phyloP scores from a whole-genome alignment of 35 echinoderm and acorn worm species.

The Apostichopus parvimensis region DNA sequence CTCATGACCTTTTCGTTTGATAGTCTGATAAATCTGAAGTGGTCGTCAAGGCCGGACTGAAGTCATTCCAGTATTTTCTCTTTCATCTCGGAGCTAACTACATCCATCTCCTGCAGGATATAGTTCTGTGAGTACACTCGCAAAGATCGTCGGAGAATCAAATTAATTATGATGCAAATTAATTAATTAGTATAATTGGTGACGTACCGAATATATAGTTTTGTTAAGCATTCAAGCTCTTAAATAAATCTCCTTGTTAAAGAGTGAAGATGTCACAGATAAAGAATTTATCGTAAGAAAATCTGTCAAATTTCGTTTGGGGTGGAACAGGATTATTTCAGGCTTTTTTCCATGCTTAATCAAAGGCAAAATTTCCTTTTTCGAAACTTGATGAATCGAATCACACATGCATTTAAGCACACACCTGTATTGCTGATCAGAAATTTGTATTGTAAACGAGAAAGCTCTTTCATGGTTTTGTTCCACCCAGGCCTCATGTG shows the following conservation, averaged over 20 bases:
- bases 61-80: conserved; percentile 14
- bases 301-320: too few relatives aligned
- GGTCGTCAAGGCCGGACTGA: background rate
- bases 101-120: conserved; percentile 13
- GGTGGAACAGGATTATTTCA: background rate
- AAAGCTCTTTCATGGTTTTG: background rate
- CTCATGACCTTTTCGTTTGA: background rate
- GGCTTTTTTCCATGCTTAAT: too few relatives aligned
- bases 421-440: too few relatives aligned
- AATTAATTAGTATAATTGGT: background rate
- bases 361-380: too few relatives aligned
- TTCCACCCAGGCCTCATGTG: background rate
- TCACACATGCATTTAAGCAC: too few relatives aligned
- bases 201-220: conserved; percentile 12
- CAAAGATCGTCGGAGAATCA: background rate
- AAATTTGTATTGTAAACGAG: too few relatives aligned
- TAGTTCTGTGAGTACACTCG: conserved; percentile 1
- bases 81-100: conserved; percentile 42
- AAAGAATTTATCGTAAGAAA: too few relatives aligned
- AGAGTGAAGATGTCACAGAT: background rate
- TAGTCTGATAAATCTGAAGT: conserved; percentile 14
- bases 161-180: background rate
- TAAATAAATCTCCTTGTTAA: background rate
- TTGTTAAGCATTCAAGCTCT: conserved; percentile 1
- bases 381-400: too few relatives aligned